Base-by-base conservation (phyloP, 2,888 invertebrate species). In the Pachycephus smyrnensis region DNA sequence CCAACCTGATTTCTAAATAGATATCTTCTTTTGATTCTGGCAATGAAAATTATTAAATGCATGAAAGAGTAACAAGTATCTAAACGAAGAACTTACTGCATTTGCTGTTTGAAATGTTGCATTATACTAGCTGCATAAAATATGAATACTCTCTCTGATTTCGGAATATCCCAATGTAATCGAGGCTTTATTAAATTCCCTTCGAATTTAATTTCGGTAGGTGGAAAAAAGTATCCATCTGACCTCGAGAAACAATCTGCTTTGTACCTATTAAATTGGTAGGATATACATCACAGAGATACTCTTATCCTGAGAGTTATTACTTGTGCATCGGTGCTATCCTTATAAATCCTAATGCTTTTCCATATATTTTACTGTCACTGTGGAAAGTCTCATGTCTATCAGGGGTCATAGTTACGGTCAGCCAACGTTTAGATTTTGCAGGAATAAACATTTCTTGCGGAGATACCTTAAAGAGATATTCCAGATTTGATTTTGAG, bases 281-380 rank as follows among this genome's bases (percentile, higher is more conserved):
- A 75, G n/a, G 12, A 79, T 37, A 79, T 81, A 37, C 35, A 75
- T 40, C 23, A 12, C 75, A 35, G 68, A 55, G 9, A 23, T 55
- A 23, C 55, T 55, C 15, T 55, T 55, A 71, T 55, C 15, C 68
- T 31, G 37, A 4, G 30, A 75, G 69, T 23, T 55, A 23, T 55
- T 84, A 89, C 88, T 83, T 86, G 76, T 86, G 84, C 71, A 79
- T 68, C 73, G 88, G 84, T 6, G 84, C 80, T 69, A 88, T 80
- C 75, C 87, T 83, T 73, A 88, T 73, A 75, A 85, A 83, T 69
- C 88, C 88, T 2, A 86, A 79, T 71, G 85, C 80, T 71, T 82
- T 82, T 76, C 79, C 86, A 55, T 33, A 1, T n/a, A 85, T n/a
- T 73, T 78, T 68, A 11, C 69, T 36, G 11, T 32, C 11, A 69